phyloP scores from a whole-genome alignment of 37 sponge, comb jelly and placozoan genomes.

The Geodia barretti region DNA sequence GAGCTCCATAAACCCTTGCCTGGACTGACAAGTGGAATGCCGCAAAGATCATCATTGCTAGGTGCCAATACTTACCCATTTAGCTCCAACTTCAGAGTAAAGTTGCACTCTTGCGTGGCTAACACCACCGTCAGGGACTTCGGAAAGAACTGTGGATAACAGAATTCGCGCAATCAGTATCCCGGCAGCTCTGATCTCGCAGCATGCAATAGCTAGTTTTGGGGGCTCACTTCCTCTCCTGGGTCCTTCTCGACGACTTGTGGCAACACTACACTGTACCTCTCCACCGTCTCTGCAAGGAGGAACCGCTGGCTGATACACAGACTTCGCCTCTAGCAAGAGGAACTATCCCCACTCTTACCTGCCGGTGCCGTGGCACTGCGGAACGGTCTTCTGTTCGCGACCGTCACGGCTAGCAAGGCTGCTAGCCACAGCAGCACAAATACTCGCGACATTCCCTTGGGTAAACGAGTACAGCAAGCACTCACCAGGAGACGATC shows the following conservation, averaged over 20 bases:
- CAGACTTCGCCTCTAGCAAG: not conserved
- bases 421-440: not conserved
- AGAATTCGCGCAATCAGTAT: not conserved
- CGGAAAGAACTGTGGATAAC: constrained; percentile 14
- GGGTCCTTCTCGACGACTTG: constrained; percentile 13
- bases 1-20: too few relatives aligned
- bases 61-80: constrained; percentile 32
- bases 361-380: constrained; percentile 39
- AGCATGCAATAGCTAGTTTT: too few relatives aligned
- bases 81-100: constrained; percentile 8
- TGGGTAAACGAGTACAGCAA: too few relatives aligned
- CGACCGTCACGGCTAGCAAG: not conserved
- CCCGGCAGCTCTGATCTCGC: too few relatives aligned
- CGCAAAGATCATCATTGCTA: too few relatives aligned
- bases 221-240: not conserved
- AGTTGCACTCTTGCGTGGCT: not conserved
- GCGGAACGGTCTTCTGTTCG: constrained; percentile 11
- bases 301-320: too few relatives aligned
- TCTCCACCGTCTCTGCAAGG: constrained; percentile 42
- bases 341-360: not conserved
- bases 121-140: not conserved
- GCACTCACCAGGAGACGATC: too few relatives aligned
- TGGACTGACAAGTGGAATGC: too few relatives aligned
- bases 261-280: constrained; percentile 37
- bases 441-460: too few relatives aligned